A percentile compares a stretch with the other conserved stretches of the same genome.
phyloP scores from a whole-genome alignment of 2,797 vertebrate genomes.

The Capromys pilorides region DNA sequence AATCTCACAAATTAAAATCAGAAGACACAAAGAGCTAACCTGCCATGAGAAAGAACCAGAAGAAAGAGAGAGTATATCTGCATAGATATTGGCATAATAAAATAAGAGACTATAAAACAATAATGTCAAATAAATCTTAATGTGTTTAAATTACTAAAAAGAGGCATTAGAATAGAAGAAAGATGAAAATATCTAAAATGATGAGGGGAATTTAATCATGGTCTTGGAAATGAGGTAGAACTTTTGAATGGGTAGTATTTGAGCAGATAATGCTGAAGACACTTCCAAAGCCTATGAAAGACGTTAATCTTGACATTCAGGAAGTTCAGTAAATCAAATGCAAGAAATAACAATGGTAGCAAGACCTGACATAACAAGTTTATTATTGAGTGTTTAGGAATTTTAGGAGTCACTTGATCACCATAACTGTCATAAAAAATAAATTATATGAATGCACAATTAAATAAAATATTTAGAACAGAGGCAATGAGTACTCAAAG shows the following conservation, averaged over 20 bases:
- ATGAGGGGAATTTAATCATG: not conserved
- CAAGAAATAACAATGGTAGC: not conserved
- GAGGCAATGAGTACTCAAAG: not conserved
- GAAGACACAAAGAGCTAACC: not conserved
- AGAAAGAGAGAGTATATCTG: not conserved
- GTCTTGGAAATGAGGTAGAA: not conserved
- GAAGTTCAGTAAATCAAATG: not conserved
- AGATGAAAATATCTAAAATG: not conserved
- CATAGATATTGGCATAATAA: not conserved
- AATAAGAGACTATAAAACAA: not conserved
- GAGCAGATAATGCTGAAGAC: not conserved
- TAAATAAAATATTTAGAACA: slow-evolving; percentile 17
- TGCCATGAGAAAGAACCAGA: not conserved
- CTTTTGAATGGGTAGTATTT: slow-evolving; percentile 6
- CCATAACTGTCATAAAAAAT: not conserved
- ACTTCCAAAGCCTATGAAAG: not conserved
- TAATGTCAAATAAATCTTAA: not conserved
- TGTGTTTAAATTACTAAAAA: not conserved
- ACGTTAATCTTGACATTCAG: not conserved
- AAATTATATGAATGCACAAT: slow-evolving; percentile 12
- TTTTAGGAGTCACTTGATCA: not conserved
- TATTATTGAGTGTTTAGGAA: slow-evolving; percentile 8
- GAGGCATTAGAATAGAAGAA: not conserved
- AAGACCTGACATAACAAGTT: not conserved
- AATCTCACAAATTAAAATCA: not conserved